phyloP scores from a whole-genome alignment of 2,113 vertebrate genomes.

The Apodemus speciosus region DNA sequence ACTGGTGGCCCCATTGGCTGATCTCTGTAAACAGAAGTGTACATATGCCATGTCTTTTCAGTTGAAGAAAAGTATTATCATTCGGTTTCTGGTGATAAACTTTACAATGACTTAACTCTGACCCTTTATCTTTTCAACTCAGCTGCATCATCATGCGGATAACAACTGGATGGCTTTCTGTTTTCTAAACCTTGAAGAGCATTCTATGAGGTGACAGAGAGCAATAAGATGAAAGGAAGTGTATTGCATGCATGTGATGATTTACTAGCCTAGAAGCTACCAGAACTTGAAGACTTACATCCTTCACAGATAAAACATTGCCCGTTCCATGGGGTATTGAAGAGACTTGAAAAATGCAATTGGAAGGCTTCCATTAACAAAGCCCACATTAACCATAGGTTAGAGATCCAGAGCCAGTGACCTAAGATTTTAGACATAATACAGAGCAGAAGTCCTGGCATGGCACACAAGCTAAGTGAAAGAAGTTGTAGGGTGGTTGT shows the following conservation, averaged over 20 bases:
- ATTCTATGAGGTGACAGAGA: neutral
- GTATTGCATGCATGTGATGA: neutral
- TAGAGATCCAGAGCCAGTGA: neutral
- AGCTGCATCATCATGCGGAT: neutral
- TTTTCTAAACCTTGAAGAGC: neutral
- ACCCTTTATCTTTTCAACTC: neutral
- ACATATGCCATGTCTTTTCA: neutral
- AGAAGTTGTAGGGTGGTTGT: neutral
- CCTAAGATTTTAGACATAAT: neutral
- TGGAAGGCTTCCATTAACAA: neutral
- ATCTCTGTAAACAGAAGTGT: neutral
- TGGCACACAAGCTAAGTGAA: neutral
- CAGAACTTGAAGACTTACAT: neutral
- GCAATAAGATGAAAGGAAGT: neutral
- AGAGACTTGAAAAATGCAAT: neutral
- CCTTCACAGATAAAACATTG: neutral
- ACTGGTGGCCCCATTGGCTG: neutral
- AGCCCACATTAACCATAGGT: neutral
- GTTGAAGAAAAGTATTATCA: neutral
- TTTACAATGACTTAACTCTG: neutral
- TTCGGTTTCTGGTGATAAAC: neutral
- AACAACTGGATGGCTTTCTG: neutral
- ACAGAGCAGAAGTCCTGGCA: neutral
- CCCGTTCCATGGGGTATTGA: neutral
- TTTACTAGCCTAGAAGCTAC: neutral